Percentiles rank a stretch among this genome's conserved stretches.
phyloP scores from a whole-genome alignment of 1,140 invertebrate genomes.

The Radopholus similis region DNA sequence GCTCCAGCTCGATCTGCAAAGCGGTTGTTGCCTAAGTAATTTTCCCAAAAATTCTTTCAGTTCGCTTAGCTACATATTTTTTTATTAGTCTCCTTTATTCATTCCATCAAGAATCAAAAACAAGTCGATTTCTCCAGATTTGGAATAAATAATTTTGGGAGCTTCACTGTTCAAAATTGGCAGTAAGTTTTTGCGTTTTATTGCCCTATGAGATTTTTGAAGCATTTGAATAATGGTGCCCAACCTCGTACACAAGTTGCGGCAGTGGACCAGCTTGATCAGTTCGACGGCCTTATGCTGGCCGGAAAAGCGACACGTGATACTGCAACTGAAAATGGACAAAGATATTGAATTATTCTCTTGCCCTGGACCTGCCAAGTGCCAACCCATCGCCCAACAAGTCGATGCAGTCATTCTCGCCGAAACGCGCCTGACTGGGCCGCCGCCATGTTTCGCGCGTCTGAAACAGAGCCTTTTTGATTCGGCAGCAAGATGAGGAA shows the following conservation, averaged over 20 bases:
- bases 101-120: no score
- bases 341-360: no score
- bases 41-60: no score
- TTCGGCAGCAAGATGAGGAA: no score
- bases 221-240: not conserved
- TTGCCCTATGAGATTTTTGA: no score
- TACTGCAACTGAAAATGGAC: constrained; percentile 58
- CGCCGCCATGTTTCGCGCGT: constrained; percentile 36
- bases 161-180: no score
- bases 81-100: no score
- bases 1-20: constrained; percentile 44
- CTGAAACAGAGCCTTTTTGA: constrained; percentile 7
- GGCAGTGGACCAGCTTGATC: constrained; percentile 57
- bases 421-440: constrained; percentile 43
- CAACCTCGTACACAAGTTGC: constrained; percentile 55
- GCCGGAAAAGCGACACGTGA: constrained; percentile 59
- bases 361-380: no score
- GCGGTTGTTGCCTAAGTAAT: not conserved
- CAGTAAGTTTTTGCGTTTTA: no score
- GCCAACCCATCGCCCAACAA: constrained; percentile 33
- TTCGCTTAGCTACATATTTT: no score
- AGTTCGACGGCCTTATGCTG: constrained; percentile 57
- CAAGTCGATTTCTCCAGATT: no score
- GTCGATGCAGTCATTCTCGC: constrained; percentile 59
- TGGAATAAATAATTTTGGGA: not conserved